phyloP scores from a whole-genome alignment of 1,140 invertebrate species.

The Bombus waltoni region DNA sequence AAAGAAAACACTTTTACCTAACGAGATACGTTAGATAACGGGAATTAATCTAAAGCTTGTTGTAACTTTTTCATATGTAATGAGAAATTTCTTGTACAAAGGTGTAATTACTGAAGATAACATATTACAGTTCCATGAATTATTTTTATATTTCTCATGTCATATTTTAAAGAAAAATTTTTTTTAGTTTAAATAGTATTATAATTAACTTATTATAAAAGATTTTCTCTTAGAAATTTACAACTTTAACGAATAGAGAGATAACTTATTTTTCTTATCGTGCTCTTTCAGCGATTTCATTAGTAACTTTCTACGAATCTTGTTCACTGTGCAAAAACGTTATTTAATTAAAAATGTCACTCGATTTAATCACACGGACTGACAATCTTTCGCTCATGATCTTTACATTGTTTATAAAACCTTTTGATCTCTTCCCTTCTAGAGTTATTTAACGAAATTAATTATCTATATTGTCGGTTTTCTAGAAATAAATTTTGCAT shows the following conservation, averaged over 20 bases:
- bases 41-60: background rate
- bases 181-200: background rate
- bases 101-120: background rate
- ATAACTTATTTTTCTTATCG: conserved; percentile 42
- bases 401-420: no score
- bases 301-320: conserved; percentile 4
- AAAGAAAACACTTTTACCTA: background rate
- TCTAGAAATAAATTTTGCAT: background rate
- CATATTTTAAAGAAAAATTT: background rate
- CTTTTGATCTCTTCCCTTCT: background rate
- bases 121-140: background rate
- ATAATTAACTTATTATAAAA: background rate
- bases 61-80: background rate
- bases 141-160: background rate
- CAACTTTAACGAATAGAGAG: background rate
- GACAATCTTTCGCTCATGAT: background rate
- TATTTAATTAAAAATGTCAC: conserved; percentile 78
- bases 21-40: background rate
- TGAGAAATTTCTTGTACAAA: background rate
- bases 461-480: background rate
- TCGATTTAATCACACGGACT: conserved; percentile 62
- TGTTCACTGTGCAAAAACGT: conserved; percentile 39
- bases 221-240: background rate
- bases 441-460: background rate
- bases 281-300: conserved; percentile 5